Evolutionary conservation across 2,113 vertebrate genomes (phyloP).

Genomic region (Pitta sordida): DNA sequence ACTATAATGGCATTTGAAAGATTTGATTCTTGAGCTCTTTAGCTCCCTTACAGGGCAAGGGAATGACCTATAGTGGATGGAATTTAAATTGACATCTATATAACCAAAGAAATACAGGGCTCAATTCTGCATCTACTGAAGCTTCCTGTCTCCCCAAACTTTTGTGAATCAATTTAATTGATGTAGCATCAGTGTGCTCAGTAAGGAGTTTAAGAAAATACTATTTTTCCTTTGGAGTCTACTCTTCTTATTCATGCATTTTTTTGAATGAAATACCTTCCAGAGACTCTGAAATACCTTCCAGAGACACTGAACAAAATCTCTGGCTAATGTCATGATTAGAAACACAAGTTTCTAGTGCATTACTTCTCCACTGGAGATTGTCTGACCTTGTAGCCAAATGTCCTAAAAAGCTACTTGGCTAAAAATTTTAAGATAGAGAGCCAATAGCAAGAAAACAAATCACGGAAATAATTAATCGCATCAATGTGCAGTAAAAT

Average conservation of each 20-base stretch:
- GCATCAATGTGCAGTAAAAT: neutral
- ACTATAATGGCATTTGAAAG: neutral
- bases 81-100: neutral
- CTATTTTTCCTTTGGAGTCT: neutral
- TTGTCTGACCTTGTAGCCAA: neutral
- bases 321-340: neutral
- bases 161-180: neutral
- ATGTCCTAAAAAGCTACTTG: neutral
- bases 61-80: neutral
- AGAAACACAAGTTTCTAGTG: neutral
- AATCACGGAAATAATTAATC: neutral
- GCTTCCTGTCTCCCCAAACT: neutral
- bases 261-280: slow-evolving; percentile 8
- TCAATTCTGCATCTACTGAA: neutral
- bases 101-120: neutral
- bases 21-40: neutral
- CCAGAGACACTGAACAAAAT: neutral
- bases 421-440: neutral
- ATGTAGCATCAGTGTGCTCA: neutral
- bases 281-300: neutral
- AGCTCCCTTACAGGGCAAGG: neutral
- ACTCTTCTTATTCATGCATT: neutral
- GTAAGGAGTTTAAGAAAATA: neutral
- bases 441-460: neutral
- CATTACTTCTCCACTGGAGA: neutral